Base-by-base conservation (phyloP, 2,113 vertebrate species). In the Catagonus wagneri region DNA sequence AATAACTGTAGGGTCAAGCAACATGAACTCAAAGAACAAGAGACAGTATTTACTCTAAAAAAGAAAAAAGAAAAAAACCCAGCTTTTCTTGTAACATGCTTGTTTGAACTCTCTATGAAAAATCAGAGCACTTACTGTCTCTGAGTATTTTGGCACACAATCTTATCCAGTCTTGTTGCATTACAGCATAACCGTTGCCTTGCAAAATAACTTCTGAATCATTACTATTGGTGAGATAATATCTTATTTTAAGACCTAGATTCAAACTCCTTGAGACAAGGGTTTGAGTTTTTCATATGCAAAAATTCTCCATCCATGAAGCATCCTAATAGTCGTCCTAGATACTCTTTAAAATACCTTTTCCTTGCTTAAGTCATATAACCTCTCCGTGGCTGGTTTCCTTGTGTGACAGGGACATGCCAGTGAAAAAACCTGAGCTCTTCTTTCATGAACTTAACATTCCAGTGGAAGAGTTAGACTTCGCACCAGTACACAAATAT, bases 181-280 rank as follows among this genome's bases (percentile, higher is more conserved):
- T 83, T 56, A 32, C 19, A 79, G 6, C 52, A n/a, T 86, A 90
- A 16, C 29, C 91, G n/a, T 83, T 78, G 17, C 83, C 17, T 68
- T 76, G 27, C 12, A 54, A 36, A 72, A 7, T 58, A 90, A 69
- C 36, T 61, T 13, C 17, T 79, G 44, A 23, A 74, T 87, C 11
- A 44, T 50, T 68, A 90, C 39, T 92, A 61, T 44, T 87, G 34
- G 83, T 63, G 32, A 93, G 39, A 13, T 27, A 79, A 32, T 81
- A 68, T 56, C 74, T 90, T 93, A 25, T 86, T 94, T 89, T 78
- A 83, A 78, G n/a, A 83, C 34, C 27, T 83, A 56, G 16, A 75
- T 78, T 90, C 86, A 83, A 63, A 58, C 25, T 69, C 16, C 34
- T 84, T 83, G 76, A 84, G 76, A 63, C 15, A 80, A 79, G 9